Conservation (phyloP, 2,888 invertebrate species). For the Eudemis profundana region DNA sequence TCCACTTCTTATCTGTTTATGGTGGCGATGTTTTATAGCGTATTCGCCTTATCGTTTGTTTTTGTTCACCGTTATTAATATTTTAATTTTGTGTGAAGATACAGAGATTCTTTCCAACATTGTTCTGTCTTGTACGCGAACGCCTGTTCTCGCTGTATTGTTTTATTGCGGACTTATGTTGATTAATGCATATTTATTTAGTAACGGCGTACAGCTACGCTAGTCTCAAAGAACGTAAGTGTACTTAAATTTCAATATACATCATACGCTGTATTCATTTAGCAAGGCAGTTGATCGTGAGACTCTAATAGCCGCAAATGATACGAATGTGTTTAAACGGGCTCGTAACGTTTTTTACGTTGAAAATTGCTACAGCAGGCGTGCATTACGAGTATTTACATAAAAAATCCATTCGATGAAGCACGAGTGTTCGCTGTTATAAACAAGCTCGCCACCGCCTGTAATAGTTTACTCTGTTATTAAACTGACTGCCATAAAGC, state of each 20-base stretch:
- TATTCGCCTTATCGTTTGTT: constrained; percentile 37
- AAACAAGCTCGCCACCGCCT: constrained; percentile 13
- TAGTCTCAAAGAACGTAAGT: background rate
- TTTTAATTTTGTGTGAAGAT: constrained; percentile 42
- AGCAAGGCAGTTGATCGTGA: background rate
- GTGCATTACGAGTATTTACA: constrained; percentile 31
- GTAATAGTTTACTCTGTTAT: constrained; percentile 39
- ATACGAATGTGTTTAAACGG: constrained; percentile 19
- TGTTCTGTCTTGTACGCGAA: constrained; percentile 32
- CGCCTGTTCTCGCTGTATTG: constrained; percentile 36
- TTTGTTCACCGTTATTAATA: constrained; percentile 43
- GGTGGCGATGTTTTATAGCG: constrained; percentile 35
- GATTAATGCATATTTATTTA: constrained; percentile 39
- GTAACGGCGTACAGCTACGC: constrained; percentile 13
- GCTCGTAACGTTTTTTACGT: constrained; percentile 19
- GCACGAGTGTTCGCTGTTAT: constrained; percentile 16
- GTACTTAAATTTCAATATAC: background rate
- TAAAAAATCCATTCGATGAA: constrained; percentile 28
- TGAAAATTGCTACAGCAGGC: constrained; percentile 10
- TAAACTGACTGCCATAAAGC: constrained; percentile 42
- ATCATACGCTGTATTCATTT: background rate
- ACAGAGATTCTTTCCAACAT: constrained; percentile 40
- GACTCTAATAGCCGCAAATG: constrained; percentile 29
- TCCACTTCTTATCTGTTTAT: constrained; percentile 38
- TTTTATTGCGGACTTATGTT: constrained; percentile 37